These are phyloP conservation scores for Hormaphis cornu DNA, from an alignment of 1,140 invertebrate species.

Conservation along the genomic window DNA sequence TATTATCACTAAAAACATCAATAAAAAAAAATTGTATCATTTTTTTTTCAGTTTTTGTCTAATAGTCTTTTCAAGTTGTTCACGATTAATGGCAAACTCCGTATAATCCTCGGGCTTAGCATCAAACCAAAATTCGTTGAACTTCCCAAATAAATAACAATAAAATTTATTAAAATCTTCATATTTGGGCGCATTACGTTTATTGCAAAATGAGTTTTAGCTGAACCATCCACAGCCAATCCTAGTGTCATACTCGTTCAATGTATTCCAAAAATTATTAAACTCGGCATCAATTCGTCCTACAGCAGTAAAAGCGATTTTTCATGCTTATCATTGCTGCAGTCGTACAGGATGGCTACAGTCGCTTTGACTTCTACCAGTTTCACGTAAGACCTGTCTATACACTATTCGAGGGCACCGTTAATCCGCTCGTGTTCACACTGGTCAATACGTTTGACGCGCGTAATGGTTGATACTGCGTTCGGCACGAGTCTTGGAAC, in stretches of 20 bases:
- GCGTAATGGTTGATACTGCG: conserved; percentile 56
- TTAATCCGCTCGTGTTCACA: conserved; percentile 69
- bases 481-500: conserved; percentile 44
- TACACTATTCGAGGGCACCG: conserved; percentile 59
- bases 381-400: conserved; percentile 77
- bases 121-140: conserved; percentile 86
- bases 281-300: conserved; percentile 68
- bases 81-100: conserved; percentile 81
- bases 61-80: conserved; percentile 70
- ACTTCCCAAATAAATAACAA: conserved; percentile 86
- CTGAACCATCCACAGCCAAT: conserved; percentile 66
- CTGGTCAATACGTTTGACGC: conserved; percentile 69
- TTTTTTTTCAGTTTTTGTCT: conserved; percentile 53
- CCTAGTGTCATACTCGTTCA: conserved; percentile 81
- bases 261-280: conserved; percentile 89
- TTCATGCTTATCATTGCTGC: conserved; percentile 69
- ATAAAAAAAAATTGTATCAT: conserved; percentile 59
- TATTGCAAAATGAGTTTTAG: conserved; percentile 88
- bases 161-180: conserved; percentile 88
- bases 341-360: conserved; percentile 62
- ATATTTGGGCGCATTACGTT: conserved; percentile 57
- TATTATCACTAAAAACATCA: conserved; percentile 58
- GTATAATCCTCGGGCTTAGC: conserved; percentile 86
- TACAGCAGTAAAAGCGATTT: conserved; percentile 68
- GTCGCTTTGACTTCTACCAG: conserved; percentile 65